These are phyloP conservation scores for Myiozetetes cayanensis DNA, from an alignment of 2,113 vertebrate species.

Conservation along the genomic window DNA sequence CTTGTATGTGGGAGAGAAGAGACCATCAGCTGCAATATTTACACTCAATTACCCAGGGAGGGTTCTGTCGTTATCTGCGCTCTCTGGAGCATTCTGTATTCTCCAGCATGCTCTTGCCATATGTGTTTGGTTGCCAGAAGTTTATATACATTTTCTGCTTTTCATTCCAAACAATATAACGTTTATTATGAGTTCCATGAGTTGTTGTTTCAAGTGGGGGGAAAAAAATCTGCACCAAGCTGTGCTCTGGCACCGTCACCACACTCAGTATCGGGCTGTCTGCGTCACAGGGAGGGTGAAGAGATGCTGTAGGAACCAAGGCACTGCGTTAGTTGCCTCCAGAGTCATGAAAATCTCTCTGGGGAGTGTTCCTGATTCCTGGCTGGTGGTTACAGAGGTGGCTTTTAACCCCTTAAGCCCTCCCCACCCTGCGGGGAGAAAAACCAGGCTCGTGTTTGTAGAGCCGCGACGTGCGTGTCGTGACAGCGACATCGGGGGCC, in stretches of 20 bases:
- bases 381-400: not conserved
- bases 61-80: not conserved
- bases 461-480: fast-evolving
- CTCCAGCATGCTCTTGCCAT: not conserved
- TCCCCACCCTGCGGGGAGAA: fast-evolving
- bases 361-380: not conserved
- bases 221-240: not conserved
- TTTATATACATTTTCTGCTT: slow-evolving; percentile 36
- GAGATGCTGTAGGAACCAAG: not conserved
- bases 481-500: not conserved
- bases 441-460: not conserved
- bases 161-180: not conserved
- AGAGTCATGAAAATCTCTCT: not conserved
- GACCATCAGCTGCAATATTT: not conserved
- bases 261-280: not conserved
- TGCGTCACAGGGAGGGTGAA: not conserved
- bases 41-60: not conserved
- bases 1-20: not conserved
- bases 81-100: not conserved
- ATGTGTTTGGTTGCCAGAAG: slow-evolving; percentile 16
- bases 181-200: not conserved
- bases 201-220: not conserved
- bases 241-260: not conserved
- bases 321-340: not conserved
- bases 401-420: not conserved